Evolutionary conservation across 1,140 invertebrate genomes (phyloP).

Genomic region (Dinothrombium tinctorium): DNA sequence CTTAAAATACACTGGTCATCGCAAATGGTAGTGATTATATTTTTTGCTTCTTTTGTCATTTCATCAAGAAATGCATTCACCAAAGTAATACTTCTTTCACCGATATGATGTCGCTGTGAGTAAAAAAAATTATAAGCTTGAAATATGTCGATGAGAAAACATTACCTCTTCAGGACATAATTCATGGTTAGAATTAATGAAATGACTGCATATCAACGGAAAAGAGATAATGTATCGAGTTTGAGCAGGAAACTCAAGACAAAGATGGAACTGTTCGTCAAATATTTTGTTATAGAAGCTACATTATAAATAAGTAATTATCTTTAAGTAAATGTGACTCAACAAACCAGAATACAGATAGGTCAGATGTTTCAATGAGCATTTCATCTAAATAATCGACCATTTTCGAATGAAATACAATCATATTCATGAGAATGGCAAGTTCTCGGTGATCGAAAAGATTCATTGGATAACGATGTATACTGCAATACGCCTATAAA

Average conservation of each 20-base stretch:
- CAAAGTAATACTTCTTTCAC: constrained; percentile 79
- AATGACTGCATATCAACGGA: constrained; percentile 89
- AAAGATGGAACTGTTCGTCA: constrained; percentile 95
- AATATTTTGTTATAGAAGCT: constrained; percentile 90
- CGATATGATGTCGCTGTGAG: constrained; percentile 57
- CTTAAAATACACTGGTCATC: constrained; percentile 86
- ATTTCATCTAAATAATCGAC: constrained; percentile 96
- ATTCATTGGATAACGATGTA: constrained; percentile 50
- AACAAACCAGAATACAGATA: constrained; percentile 69
- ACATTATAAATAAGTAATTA: constrained; percentile 11
- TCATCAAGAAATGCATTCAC: constrained; percentile 94
- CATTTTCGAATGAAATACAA: constrained; percentile 92
- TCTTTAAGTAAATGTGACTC: background rate
- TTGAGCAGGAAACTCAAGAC: constrained; percentile 88
- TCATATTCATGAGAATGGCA: constrained; percentile 74
- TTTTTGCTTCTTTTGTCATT: constrained; percentile 96
- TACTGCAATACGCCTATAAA: constrained; percentile 55
- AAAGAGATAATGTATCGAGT: constrained; percentile 94
- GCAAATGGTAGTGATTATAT: constrained; percentile 93
- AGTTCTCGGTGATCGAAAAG: constrained; percentile 65
- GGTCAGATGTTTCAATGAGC: constrained; percentile 80
- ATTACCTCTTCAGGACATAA: constrained; percentile 82
- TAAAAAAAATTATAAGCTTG: background rate
- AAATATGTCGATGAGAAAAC: background rate
- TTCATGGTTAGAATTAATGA: constrained; percentile 90